These are phyloP conservation scores for Macroramphosus scolopax DNA, from an alignment of 2,797 vertebrate species.

Conservation along the genomic window DNA sequence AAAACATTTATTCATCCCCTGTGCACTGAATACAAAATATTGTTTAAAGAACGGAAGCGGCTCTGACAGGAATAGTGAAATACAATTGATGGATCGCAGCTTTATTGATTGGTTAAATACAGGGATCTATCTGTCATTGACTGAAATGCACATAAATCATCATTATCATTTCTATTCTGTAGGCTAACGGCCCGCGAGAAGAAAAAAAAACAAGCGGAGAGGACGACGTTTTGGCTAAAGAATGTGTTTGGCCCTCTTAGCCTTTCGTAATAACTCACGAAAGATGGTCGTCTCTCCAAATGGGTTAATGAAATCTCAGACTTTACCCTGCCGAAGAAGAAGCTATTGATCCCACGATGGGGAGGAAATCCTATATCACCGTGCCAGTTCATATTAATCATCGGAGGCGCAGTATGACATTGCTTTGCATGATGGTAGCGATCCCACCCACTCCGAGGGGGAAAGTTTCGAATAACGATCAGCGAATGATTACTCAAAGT, in stretches of 20 bases:
- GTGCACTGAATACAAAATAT: constrained; percentile 67
- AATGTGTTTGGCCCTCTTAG: constrained; percentile 73
- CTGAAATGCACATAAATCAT: constrained; percentile 66
- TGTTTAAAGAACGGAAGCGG: constrained; percentile 58
- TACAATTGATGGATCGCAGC: constrained; percentile 72
- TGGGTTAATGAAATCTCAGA: constrained; percentile 82
- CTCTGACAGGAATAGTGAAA: constrained; percentile 62
- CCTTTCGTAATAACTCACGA: constrained; percentile 77
- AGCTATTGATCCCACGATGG: constrained; percentile 72
- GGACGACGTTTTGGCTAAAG: constrained; percentile 60
- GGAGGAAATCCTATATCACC: constrained; percentile 76
- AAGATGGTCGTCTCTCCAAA: constrained; percentile 73
- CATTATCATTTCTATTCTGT: constrained; percentile 63
- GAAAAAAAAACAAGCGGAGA: constrained; percentile 40
- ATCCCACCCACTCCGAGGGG: constrained; percentile 60
- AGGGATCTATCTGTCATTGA: constrained; percentile 68
- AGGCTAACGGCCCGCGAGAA: constrained; percentile 33
- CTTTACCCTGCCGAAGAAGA: constrained; percentile 69
- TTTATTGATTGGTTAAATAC: constrained; percentile 73
- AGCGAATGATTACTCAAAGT: constrained; percentile 66
- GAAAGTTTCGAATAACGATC: constrained; percentile 62
- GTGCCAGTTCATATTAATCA: constrained; percentile 78
- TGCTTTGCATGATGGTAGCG: constrained; percentile 56
- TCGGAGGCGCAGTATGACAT: constrained; percentile 65
- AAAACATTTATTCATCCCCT: constrained; percentile 75